Percentiles rank a stretch among this genome's conserved stretches.
Evolutionary conservation across 2,888 invertebrate species (phyloP).

Genomic region (Lydus trimaculatus): DNA sequence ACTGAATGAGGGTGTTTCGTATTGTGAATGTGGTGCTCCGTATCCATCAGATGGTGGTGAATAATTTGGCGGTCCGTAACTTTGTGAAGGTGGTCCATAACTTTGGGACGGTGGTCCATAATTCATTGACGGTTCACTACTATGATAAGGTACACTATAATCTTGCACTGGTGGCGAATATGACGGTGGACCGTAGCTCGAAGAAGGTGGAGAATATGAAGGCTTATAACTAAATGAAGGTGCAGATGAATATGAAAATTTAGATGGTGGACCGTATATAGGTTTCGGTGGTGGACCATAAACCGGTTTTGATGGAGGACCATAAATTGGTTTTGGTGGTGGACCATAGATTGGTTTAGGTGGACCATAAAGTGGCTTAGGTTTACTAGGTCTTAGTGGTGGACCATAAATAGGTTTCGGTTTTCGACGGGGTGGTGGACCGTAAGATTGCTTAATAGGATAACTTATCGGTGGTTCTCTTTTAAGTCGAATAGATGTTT

Average conservation of each 20-base stretch:
- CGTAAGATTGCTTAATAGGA: slow-evolving; percentile 30
- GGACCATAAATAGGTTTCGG: slow-evolving; percentile 44
- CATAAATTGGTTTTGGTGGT: slow-evolving; percentile 43
- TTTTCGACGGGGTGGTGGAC: slow-evolving; percentile 30
- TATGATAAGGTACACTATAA: slow-evolving; percentile 28
- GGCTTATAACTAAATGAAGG: slow-evolving; percentile 38
- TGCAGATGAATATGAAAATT: slow-evolving; percentile 27
- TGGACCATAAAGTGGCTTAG: slow-evolving; percentile 38
- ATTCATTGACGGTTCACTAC: slow-evolving; percentile 22
- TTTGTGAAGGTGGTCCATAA: slow-evolving; percentile 28
- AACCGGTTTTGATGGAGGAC: slow-evolving; percentile 41
- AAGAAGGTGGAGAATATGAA: slow-evolving; percentile 13
- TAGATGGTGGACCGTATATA: slow-evolving; percentile 37
- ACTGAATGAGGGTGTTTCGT: neutral
- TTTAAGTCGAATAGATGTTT: slow-evolving; percentile 31
- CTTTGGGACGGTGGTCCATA: slow-evolving; percentile 21
- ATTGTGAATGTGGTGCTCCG: slow-evolving; percentile 22
- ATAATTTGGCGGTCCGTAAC: slow-evolving; percentile 38
- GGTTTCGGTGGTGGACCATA: slow-evolving; percentile 34
- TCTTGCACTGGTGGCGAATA: slow-evolving; percentile 16
- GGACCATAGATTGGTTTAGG: slow-evolving; percentile 35
- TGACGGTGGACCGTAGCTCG: slow-evolving; percentile 33
- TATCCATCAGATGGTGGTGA: slow-evolving; percentile 37
- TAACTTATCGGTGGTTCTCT: slow-evolving; percentile 34
- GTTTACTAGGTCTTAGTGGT: slow-evolving; percentile 37